Percentiles rank a stretch among this genome's conserved stretches.
Evolutionary conservation across 2,888 invertebrate genomes (phyloP).

Genomic region (Actias luna): DNA sequence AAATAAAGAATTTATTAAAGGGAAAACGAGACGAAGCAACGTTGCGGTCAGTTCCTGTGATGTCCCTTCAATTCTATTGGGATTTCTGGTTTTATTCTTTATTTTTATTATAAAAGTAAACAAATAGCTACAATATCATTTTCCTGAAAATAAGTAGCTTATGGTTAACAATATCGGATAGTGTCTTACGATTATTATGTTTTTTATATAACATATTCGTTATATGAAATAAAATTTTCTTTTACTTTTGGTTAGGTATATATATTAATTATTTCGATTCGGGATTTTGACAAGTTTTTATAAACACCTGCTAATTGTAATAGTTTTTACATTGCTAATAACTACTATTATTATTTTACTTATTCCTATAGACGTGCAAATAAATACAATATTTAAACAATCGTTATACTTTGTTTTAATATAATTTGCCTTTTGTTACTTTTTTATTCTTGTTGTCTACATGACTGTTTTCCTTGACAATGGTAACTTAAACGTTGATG

Average conservation of each 20-base stretch:
- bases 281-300: too few relatives aligned
- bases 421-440: too few relatives aligned
- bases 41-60: constrained; percentile 34
- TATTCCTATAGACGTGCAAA: too few relatives aligned
- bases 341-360: too few relatives aligned
- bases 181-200: not conserved
- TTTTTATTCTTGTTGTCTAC: not conserved
- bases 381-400: too few relatives aligned
- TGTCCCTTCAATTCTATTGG: constrained; percentile 38
- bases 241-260: not conserved
- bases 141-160: constrained; percentile 22
- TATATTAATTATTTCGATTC: not conserved
- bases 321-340: too few relatives aligned
- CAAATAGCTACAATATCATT: constrained; percentile 36
- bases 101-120: constrained; percentile 45
- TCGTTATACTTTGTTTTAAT: too few relatives aligned
- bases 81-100: constrained; percentile 45
- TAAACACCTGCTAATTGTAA: too few relatives aligned
- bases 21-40: constrained; percentile 28
- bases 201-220: not conserved
- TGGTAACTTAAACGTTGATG: not conserved
- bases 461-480: not conserved
- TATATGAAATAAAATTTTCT: not conserved
- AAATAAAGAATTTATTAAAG: constrained; percentile 63
- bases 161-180: constrained; percentile 17